Base-by-base conservation (phyloP, 2,113 vertebrate species). In the Ochotona princeps region DNA sequence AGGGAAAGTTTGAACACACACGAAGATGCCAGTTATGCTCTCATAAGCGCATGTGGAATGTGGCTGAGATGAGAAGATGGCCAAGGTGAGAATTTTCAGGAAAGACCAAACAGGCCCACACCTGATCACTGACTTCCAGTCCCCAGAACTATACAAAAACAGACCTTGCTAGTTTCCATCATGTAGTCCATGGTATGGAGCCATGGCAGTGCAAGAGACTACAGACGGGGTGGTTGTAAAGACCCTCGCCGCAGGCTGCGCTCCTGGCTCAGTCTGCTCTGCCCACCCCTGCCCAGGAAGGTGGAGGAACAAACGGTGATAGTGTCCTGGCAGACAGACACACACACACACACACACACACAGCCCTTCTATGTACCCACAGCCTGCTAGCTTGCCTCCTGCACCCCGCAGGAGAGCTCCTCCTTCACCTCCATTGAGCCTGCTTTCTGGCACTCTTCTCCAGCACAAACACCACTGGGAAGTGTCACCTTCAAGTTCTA, bases 401-500 rank as follows among this genome's bases (percentile, higher is more conserved):
- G 13, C 35, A 15, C 11, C 30, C 67, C 66, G 25, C 38, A 30
- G 65, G 61, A 47, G 35, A 78, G 61, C 54, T 26, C 10, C 49
- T 35, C 14, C 60, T 38, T 69, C 0, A 1, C 35, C 61, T 18
- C 18, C 4, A 9, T 9, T 15, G 15, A 20, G 21, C 26, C 72
- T 44, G 86, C 61, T 63, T 76, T 49, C 38, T 57, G 15, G 1
- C 20, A 79, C 49, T 90, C 63, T 89, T 86, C 47, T 2, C 8
- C 1, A 8, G 79, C 60, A 89, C 49, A 66, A 70, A 85, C 44
- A 69, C 60, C n/a, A 30, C 3, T 1, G 1, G 69, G 17, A 91
- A n/a, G 30, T 61, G 85, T 57, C 79, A 83, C 84, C 87, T 83
- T 94, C 66, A 70, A 79, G 65, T 85, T 63, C 78, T 38, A 44